Evolutionary conservation across 2,888 invertebrate species (phyloP), one percentile per base, ranked within the genome.

Genomic region (Drosophila monieri): DNA sequence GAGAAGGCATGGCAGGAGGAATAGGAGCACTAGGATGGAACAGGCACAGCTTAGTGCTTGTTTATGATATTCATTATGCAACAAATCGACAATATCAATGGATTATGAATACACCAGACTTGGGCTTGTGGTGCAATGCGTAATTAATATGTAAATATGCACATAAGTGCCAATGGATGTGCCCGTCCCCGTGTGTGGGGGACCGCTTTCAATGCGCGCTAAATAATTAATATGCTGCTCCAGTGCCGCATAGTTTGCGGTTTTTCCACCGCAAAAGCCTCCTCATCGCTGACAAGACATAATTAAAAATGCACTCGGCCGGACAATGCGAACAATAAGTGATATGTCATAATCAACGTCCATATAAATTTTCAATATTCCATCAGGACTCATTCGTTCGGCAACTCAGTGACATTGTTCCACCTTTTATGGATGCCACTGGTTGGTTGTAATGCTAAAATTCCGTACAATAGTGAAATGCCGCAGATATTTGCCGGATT

Each of bases 141-240:
- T 84, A 83, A 84, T 84, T 83, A 83, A 84, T 84, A 85, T 84
- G 85, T 78, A 83, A 85, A 85, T 78, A 81, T 74, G 71, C 83
- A 73, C 71, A 75, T 80, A 78, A 83, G 73, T 77, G 66, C 76
- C 46, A 67, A 32, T 12, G 35, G 41, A 47, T 12, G 21, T 54
- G 54, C 48, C 21, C 23, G 4, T 8, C 12, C 39, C 21, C 51
- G 25, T 32, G 39, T 46, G 59, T 32, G 21, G 23, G 39, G 51
- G 35, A 47, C 35, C 48, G 35, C 74, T 65, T 76, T 71, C 74
- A 67, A 61, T 57, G 48, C 48, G n/a, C 51, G 58, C 67, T 84
- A 55, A 84, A 80, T 81, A 71, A 84, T 84, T 79, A 70, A 83
- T 64, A 74, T 52, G 46, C 12, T 23, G 52, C 53, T 39, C 51